Evolutionary conservation across 2,888 invertebrate genomes (phyloP).

Genomic region (Scaptomyza polygonia): DNA sequence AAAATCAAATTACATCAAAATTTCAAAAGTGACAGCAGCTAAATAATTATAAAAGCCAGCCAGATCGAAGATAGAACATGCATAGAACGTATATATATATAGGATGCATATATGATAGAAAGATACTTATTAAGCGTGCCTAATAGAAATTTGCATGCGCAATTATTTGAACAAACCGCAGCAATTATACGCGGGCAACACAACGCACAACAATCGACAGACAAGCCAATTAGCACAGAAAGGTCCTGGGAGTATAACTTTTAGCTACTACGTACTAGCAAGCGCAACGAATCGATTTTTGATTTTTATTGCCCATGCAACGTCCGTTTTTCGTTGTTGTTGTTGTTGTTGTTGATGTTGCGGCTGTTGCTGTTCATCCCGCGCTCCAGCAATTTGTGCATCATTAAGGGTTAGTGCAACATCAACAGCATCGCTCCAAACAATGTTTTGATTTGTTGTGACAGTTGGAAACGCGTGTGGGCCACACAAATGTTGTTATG

Average conservation of each 20-base stretch:
- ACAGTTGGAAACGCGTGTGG: constrained; percentile 66
- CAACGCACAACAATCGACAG: constrained; percentile 52
- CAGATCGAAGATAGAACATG: constrained; percentile 76
- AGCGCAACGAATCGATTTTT: constrained; percentile 80
- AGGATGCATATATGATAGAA: background rate
- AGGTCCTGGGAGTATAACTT: constrained; percentile 28
- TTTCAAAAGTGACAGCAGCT: constrained; percentile 69
- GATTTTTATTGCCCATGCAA: constrained; percentile 76
- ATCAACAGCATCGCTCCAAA: constrained; percentile 32
- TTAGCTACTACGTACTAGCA: constrained; percentile 10
- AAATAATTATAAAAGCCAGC: constrained; percentile 70
- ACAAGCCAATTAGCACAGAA: constrained; percentile 74
- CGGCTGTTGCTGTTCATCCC: constrained; percentile 13
- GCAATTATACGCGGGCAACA: constrained; percentile 72
- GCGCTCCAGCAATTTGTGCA: constrained; percentile 65
- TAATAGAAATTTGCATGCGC: constrained; percentile 80
- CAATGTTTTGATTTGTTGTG: constrained; percentile 84
- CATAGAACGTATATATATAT: constrained; percentile 42
- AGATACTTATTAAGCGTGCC: constrained; percentile 41
- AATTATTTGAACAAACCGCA: constrained; percentile 80
- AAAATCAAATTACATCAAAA: constrained; percentile 81
- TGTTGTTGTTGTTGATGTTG: too few species aligned
- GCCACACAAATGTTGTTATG: constrained; percentile 81
- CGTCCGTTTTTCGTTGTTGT: constrained; percentile 8
- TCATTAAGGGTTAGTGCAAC: constrained; percentile 71